Evolutionary conservation across 1,140 invertebrate species (phyloP).

Genomic region (Hycleus cichorii): DNA sequence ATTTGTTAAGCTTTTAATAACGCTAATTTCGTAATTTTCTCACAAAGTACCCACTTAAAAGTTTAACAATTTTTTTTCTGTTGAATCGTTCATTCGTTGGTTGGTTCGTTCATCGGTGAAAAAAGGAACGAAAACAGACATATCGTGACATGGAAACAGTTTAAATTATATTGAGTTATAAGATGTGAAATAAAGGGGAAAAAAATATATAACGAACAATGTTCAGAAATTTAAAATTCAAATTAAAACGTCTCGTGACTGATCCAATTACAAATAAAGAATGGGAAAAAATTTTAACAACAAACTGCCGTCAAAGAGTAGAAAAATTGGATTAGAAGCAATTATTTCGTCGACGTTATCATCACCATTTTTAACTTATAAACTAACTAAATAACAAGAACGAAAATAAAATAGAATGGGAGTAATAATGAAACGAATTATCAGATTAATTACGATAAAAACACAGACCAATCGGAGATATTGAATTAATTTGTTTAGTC

Average conservation of each 20-base stretch:
- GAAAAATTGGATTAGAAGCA: constrained; percentile 9
- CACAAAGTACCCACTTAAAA: constrained; percentile 5
- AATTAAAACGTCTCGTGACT: constrained; percentile 15
- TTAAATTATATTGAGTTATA: constrained; percentile 7
- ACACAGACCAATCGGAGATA: constrained; percentile 5
- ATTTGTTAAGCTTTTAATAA: constrained; percentile 10
- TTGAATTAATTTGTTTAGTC: constrained; percentile 12
- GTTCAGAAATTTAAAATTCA: constrained; percentile 9
- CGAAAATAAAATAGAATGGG: too few species aligned
- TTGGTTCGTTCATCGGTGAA: too few species aligned
- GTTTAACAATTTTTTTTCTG: constrained; percentile 1
- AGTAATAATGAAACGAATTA: neutral
- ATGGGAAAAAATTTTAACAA: neutral
- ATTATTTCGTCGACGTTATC: neutral
- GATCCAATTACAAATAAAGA: too few species aligned
- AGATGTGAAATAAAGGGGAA: neutral
- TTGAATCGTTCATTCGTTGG: too few species aligned
- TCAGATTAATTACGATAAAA: constrained; percentile 14
- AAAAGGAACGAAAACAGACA: neutral
- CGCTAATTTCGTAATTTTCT: constrained; percentile 13
- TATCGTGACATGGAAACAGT: constrained; percentile 5
- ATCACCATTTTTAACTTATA: too few species aligned
- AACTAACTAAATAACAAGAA: too few species aligned
- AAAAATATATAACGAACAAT: too few species aligned
- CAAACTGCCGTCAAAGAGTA: neutral